Conservation (phyloP, 2,113 vertebrate genomes). For the Sminthopsis crassicaudata region DNA sequence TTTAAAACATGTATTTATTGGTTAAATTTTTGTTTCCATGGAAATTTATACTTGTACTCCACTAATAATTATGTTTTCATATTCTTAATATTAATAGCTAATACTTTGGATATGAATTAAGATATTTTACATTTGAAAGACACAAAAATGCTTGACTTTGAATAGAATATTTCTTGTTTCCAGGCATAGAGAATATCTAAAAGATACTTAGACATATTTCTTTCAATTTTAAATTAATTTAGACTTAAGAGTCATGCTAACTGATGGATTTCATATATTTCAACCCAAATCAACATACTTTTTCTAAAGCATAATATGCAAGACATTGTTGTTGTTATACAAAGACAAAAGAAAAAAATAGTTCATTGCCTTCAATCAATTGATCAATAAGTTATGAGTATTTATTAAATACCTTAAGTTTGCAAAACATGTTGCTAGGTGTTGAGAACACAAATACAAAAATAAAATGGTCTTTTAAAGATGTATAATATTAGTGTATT, state of each 20-base stretch:
- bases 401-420: too few species aligned
- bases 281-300: background rate
- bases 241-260: background rate
- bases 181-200: background rate
- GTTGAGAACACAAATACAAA: too few species aligned
- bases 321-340: background rate
- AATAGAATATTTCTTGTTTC: background rate
- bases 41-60: background rate
- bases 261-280: background rate
- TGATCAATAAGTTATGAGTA: too few species aligned
- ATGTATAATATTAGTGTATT: background rate
- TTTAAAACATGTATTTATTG: background rate
- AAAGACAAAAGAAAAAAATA: background rate
- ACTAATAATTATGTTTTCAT: background rate
- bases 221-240: background rate
- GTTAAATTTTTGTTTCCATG: background rate
- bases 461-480: too few species aligned
- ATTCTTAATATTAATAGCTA: background rate
- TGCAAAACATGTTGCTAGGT: too few species aligned
- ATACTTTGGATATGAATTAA: background rate
- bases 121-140: background rate
- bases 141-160: background rate
- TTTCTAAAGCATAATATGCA: background rate
- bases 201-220: background rate
- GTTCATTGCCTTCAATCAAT: too few species aligned